phyloP scores from a whole-genome alignment of 1,140 invertebrate species.

The Whitmania pigra region DNA sequence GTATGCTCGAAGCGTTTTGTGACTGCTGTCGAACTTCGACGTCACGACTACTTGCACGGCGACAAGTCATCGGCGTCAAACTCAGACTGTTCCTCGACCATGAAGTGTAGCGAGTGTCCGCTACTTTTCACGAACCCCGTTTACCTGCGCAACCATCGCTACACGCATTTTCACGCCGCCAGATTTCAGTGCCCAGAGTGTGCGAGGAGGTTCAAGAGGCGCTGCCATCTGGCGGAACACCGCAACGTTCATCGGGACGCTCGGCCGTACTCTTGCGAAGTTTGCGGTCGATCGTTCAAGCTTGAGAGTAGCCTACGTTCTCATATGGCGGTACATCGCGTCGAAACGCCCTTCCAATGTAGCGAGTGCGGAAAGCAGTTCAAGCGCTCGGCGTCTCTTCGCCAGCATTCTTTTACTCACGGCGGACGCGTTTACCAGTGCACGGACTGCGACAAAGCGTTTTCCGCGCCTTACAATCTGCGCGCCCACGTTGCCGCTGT shows the following conservation, averaged over 20 bases:
- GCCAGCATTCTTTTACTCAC: conserved; percentile 6
- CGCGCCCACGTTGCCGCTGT: neutral
- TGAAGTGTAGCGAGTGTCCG: neutral
- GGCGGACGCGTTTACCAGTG: neutral
- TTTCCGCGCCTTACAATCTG: neutral
- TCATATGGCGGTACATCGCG: neutral
- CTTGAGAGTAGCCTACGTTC: neutral
- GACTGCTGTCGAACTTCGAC: neutral
- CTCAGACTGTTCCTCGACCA: neutral
- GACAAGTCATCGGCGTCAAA: neutral
- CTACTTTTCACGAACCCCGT: neutral
- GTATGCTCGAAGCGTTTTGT: neutral
- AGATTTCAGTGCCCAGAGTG: neutral
- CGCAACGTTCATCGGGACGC: neutral
- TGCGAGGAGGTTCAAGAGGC: neutral
- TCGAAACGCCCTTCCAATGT: neutral
- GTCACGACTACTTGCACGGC: neutral
- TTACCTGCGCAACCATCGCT: conserved; percentile 7
- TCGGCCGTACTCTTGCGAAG: neutral
- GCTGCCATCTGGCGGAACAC: conserved; percentile 1
- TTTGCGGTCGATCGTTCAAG: neutral
- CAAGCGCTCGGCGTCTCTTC: neutral
- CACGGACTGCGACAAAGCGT: neutral
- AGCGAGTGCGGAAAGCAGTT: conserved; percentile 9
- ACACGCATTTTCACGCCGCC: neutral